phyloP scores from a whole-genome alignment of 2,113 vertebrate genomes.

The Gambusia holbrooki region DNA sequence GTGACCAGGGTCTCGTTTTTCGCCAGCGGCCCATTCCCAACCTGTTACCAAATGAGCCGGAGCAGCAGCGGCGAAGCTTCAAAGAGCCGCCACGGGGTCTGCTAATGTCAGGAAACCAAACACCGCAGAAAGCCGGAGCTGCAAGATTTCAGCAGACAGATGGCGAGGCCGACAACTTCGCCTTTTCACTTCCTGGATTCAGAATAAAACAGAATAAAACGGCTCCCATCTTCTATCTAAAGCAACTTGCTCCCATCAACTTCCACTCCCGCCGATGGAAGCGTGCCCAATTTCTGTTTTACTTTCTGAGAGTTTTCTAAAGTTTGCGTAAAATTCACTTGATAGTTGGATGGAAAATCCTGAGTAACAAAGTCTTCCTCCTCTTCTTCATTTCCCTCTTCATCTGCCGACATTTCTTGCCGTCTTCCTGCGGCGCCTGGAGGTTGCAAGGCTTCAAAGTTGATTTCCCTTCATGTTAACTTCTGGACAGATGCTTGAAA shows the following conservation, averaged over 20 bases:
- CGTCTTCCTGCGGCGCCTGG: slow-evolving; percentile 63
- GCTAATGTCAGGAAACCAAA: slow-evolving; percentile 89
- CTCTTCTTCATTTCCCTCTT: slow-evolving; percentile 41
- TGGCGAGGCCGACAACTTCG: slow-evolving; percentile 35
- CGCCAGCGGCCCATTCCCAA: slow-evolving; percentile 89
- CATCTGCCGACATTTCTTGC: slow-evolving; percentile 57
- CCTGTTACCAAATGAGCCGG: slow-evolving; percentile 93
- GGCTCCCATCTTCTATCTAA: slow-evolving; percentile 20
- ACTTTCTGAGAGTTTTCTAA: slow-evolving; percentile 64
- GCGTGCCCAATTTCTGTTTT: slow-evolving; percentile 50
- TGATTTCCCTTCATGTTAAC: slow-evolving; percentile 69
- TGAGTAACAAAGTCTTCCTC: slow-evolving; percentile 37
- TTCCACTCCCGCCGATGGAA: slow-evolving; percentile 30
- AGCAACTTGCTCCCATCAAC: slow-evolving; percentile 34
- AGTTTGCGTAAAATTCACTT: slow-evolving; percentile 72
- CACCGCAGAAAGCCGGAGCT: slow-evolving; percentile 69
- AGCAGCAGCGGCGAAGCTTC: slow-evolving; percentile 78
- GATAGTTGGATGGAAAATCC: slow-evolving; percentile 58
- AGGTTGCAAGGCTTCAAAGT: slow-evolving; percentile 79
- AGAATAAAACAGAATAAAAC: background rate
- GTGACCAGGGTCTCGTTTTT: slow-evolving; percentile 90
- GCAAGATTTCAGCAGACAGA: slow-evolving; percentile 61
- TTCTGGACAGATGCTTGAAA: slow-evolving; percentile 63
- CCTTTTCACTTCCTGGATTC: slow-evolving; percentile 17
- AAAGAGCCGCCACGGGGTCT: slow-evolving; percentile 84